These are phyloP conservation scores for Sebastiscus tertius DNA, from an alignment of 2,797 vertebrate genomes.

Conservation along the genomic window DNA sequence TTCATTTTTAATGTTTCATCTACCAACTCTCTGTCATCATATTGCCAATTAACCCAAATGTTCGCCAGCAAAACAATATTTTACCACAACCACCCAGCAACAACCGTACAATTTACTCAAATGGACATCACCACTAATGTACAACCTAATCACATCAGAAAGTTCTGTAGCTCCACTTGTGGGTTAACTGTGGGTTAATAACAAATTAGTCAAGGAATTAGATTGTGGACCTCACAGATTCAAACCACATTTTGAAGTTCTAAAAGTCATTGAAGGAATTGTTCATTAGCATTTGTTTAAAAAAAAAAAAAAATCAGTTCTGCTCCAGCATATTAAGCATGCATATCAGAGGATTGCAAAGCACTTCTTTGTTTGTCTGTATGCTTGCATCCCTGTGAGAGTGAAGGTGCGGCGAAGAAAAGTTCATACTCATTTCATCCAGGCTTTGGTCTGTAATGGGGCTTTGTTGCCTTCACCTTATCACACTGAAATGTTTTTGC, in stretches of 20 bases:
- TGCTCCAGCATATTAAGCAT: background rate
- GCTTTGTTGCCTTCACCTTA: slow-evolving; percentile 1
- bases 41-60: slow-evolving; percentile 5
- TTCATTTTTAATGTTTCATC: background rate
- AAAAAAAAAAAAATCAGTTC: background rate
- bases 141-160: background rate
- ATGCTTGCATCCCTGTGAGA: background rate
- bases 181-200: slow-evolving; percentile 12
- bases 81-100: background rate
- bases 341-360: background rate
- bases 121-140: background rate
- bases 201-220: background rate
- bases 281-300: background rate
- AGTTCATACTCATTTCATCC: background rate
- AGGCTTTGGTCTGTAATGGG: slow-evolving; percentile 5
- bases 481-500: background rate
- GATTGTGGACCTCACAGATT: background rate
- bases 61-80: background rate
- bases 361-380: slow-evolving; percentile 12
- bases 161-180: background rate
- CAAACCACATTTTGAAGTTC: background rate
- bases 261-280: background rate
- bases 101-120: background rate
- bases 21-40: background rate
- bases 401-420: background rate